These are phyloP conservation scores for Pluvianellus socialis DNA, from an alignment of 2,113 vertebrate genomes.

Conservation along the genomic window DNA sequence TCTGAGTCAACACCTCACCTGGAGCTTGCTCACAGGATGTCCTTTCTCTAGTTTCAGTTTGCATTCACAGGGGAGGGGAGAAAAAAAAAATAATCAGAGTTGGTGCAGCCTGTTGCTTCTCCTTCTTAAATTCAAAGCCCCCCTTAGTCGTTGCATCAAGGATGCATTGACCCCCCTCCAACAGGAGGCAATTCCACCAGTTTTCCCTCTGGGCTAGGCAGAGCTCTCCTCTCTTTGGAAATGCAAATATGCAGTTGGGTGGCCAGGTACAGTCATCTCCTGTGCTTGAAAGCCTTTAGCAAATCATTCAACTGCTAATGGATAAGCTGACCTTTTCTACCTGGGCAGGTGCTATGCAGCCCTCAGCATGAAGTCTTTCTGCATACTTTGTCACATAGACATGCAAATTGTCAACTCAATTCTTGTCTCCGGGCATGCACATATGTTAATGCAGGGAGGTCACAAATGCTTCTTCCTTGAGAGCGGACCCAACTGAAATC, in stretches of 20 bases:
- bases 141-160: background rate
- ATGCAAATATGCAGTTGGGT: background rate
- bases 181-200: background rate
- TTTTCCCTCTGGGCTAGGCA: background rate
- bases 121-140: background rate
- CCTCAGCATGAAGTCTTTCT: background rate
- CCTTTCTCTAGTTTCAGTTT: background rate
- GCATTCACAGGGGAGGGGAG: background rate
- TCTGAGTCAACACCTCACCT: background rate
- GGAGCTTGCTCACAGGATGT: background rate
- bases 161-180: background rate
- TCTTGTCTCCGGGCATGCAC: background rate
- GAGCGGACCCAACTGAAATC: background rate
- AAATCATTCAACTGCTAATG: background rate
- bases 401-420: background rate
- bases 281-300: background rate
- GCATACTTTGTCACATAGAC: background rate
- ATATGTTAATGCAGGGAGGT: background rate
- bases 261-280: conserved; percentile 28
- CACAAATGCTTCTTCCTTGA: background rate
- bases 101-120: background rate
- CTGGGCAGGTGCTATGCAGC: background rate
- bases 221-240: background rate
- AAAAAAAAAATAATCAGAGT: too few relatives aligned
- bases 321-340: background rate